Conservation (phyloP, 2,797 vertebrate genomes). For the Paratrypauchen microcephalus region DNA sequence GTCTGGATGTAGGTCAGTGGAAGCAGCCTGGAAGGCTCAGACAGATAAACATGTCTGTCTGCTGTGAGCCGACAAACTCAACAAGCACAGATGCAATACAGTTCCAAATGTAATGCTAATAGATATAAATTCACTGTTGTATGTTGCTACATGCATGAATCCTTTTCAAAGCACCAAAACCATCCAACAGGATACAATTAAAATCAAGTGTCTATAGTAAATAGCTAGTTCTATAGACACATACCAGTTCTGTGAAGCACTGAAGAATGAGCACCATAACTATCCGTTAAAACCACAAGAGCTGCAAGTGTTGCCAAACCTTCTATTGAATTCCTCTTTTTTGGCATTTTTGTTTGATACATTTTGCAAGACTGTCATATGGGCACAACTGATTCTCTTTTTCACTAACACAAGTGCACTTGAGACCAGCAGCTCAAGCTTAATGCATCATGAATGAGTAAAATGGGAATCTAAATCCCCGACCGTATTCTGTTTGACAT, state of each 20-base stretch:
- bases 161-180: constrained; percentile 47
- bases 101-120: constrained; percentile 23
- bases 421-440: constrained; percentile 58
- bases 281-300: constrained; percentile 24
- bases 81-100: constrained; percentile 20
- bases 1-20: constrained; percentile 71
- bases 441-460: constrained; percentile 41
- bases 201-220: constrained; percentile 10
- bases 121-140: constrained; percentile 24
- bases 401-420: constrained; percentile 65
- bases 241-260: constrained; percentile 34
- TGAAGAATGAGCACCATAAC: constrained; percentile 45
- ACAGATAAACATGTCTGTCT: constrained; percentile 63
- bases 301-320: constrained; percentile 17
- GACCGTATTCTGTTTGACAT: constrained; percentile 44
- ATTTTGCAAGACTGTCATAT: constrained; percentile 36
- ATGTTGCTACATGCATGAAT: constrained; percentile 47
- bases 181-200: constrained; percentile 24
- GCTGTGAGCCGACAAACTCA: constrained; percentile 26
- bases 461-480: constrained; percentile 45
- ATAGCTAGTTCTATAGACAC: constrained; percentile 23
- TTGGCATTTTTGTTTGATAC: constrained; percentile 33
- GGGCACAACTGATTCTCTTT: constrained; percentile 42
- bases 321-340: constrained; percentile 1
- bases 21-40: constrained; percentile 71